Conservation (phyloP, 2,888 invertebrate species). For the Carterocephalus palaemon region DNA sequence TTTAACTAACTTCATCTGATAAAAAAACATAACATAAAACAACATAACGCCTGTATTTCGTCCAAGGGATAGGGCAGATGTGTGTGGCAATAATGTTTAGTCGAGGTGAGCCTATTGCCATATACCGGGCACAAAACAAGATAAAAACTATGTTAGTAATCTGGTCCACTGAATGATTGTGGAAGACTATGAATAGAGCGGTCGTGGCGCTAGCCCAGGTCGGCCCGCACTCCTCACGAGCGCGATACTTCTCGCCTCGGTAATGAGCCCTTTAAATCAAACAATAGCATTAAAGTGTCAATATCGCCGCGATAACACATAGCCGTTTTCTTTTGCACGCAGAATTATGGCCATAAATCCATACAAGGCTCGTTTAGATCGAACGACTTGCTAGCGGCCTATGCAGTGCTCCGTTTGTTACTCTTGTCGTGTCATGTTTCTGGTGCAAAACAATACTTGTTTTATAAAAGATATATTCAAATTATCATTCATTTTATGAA, state of each 20-base stretch:
- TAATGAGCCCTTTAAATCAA: constrained; percentile 78
- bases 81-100: too few relatives aligned
- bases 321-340: constrained; percentile 72
- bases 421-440: constrained; percentile 20
- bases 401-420: constrained; percentile 33
- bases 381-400: constrained; percentile 39
- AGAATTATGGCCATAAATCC: constrained; percentile 74
- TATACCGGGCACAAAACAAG: too few relatives aligned
- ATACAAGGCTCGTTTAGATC: constrained; percentile 51
- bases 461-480: neutral
- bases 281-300: constrained; percentile 79
- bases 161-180: constrained; percentile 32
- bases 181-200: constrained; percentile 53
- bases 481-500: too few relatives aligned
- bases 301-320: constrained; percentile 73
- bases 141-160: constrained; percentile 6
- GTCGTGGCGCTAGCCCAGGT: constrained; percentile 35
- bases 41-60: too few relatives aligned
- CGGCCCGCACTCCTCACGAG: constrained; percentile 50
- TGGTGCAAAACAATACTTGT: constrained; percentile 1
- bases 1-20: too few relatives aligned
- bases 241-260: constrained; percentile 61
- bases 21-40: too few relatives aligned
- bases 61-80: too few relatives aligned
- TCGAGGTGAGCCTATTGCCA: too few relatives aligned